Conservation (phyloP, 2,888 invertebrate genomes). For the Cynaeus angustus region DNA sequence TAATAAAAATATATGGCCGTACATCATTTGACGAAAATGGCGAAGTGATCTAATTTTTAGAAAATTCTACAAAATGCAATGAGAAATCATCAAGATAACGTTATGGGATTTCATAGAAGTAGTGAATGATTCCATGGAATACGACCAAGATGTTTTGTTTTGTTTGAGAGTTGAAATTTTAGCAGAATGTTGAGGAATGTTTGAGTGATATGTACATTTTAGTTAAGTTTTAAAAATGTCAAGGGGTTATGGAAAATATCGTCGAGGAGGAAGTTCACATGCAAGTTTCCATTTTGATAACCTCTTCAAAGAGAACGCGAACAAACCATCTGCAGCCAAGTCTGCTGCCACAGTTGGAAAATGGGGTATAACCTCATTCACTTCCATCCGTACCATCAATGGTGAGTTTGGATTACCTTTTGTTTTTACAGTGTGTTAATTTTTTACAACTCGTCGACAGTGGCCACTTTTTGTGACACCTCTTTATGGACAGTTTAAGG, state of each 20-base stretch:
- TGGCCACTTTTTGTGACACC: no score
- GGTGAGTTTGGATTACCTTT: conserved; percentile 72
- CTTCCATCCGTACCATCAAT: conserved; percentile 88
- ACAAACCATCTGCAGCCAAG: conserved; percentile 90
- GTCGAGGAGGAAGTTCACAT: conserved; percentile 68
- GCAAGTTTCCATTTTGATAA: conserved; percentile 80
- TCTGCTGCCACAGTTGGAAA: conserved; percentile 94
- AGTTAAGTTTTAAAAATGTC: conserved; percentile 64
- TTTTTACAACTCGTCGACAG: neutral
- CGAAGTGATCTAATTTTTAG: conserved; percentile 49
- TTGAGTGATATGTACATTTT: conserved; percentile 23
- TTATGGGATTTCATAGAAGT: conserved; percentile 10
- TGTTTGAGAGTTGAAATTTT: conserved; percentile 12
- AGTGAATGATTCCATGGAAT: conserved; percentile 12
- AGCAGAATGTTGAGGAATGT: conserved; percentile 18
- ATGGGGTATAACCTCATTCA: conserved; percentile 96
- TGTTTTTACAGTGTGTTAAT: neutral
- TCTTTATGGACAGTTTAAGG: no score
- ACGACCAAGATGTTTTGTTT: conserved; percentile 1
- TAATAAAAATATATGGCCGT: conserved; percentile 27
- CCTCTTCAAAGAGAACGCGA: conserved; percentile 84
- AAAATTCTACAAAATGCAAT: conserved; percentile 35
- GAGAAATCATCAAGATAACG: conserved; percentile 27
- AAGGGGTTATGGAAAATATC: conserved; percentile 72
- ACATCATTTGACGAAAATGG: conserved; percentile 46